Percentiles rank a stretch among this genome's conserved stretches.
These are phyloP conservation scores for Triplophysa yarkandensis DNA, from an alignment of 2,797 vertebrate genomes.

Conservation along the genomic window DNA sequence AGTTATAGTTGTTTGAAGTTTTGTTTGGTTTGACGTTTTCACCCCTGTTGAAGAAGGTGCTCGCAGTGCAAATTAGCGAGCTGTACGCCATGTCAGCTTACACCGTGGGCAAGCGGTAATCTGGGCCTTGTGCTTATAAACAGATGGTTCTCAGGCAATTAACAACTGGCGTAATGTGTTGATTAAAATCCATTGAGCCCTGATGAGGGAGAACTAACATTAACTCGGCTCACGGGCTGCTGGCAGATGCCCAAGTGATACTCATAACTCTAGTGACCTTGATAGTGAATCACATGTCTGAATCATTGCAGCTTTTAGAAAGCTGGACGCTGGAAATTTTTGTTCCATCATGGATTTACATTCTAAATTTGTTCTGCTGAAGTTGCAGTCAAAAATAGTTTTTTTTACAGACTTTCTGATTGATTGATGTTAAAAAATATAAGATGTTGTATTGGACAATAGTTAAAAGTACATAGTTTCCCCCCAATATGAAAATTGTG, in stretches of 20 bases:
- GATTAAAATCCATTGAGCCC: slow-evolving; percentile 83
- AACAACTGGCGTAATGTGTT: slow-evolving; percentile 86
- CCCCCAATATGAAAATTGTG: too few species aligned
- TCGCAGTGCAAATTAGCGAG: slow-evolving; percentile 73
- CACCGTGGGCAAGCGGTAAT: slow-evolving; percentile 72
- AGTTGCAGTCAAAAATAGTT: too few species aligned
- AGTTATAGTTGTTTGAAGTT: slow-evolving; percentile 23
- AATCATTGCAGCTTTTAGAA: slow-evolving; percentile 50
- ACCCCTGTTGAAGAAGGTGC: slow-evolving; percentile 69
- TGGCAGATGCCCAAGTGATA: slow-evolving; percentile 65
- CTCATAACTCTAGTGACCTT: slow-evolving; percentile 67
- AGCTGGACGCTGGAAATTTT: too few species aligned
- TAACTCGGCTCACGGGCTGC: slow-evolving; percentile 67
- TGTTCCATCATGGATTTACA: too few species aligned
- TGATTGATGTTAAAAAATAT: too few species aligned
- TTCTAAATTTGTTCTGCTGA: too few species aligned
- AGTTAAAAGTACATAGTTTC: too few species aligned
- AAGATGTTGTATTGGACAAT: too few species aligned
- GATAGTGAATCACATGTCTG: slow-evolving; percentile 63
- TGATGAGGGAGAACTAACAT: slow-evolving; percentile 69
- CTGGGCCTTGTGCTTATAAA: slow-evolving; percentile 75
- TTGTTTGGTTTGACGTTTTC: slow-evolving; percentile 42
- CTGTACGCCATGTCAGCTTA: slow-evolving; percentile 73
- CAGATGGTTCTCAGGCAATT: slow-evolving; percentile 85
- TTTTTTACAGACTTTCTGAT: too few species aligned